Percentiles rank a stretch among this genome's conserved stretches.
phyloP scores from a whole-genome alignment of 2,113 vertebrate genomes.

The Hemichromis elongatus region DNA sequence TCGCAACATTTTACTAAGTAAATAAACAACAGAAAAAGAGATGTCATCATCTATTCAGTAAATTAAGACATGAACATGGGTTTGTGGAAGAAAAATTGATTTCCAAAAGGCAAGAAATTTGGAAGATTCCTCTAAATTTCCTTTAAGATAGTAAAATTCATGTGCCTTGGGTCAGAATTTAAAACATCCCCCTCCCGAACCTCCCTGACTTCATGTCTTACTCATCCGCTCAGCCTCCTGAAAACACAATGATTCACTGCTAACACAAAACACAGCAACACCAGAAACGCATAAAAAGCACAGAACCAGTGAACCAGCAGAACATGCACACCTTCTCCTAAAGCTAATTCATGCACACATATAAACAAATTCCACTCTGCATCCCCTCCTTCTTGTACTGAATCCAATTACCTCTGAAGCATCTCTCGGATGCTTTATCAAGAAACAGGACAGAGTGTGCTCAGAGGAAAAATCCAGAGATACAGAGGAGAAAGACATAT shows the following conservation, averaged over 20 bases:
- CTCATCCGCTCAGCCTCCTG: constrained; percentile 35
- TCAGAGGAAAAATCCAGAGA: constrained; percentile 9
- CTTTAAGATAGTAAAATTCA: neutral
- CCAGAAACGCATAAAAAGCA: constrained; percentile 4
- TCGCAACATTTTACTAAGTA: neutral
- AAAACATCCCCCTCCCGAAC: neutral
- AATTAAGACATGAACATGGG: neutral
- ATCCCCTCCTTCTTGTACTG: constrained; percentile 36
- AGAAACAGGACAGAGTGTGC: constrained; percentile 48
- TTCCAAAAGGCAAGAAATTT: neutral
- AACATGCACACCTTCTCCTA: neutral
- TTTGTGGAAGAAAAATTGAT: neutral
- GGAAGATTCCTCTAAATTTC: neutral
- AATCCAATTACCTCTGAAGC: constrained; percentile 70
- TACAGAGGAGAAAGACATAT: neutral
- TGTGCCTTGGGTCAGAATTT: neutral
- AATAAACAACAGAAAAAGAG: neutral
- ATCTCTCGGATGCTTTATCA: constrained; percentile 58
- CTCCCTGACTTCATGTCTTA: neutral
- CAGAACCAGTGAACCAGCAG: neutral
- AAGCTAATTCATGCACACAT: constrained; percentile 26
- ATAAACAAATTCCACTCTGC: constrained; percentile 40
- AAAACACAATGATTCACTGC: constrained; percentile 45
- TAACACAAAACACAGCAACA: constrained; percentile 2
- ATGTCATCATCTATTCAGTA: neutral